Conservation (phyloP, 2,797 vertebrate genomes). For the Pseudopleuronectes americanus region DNA sequence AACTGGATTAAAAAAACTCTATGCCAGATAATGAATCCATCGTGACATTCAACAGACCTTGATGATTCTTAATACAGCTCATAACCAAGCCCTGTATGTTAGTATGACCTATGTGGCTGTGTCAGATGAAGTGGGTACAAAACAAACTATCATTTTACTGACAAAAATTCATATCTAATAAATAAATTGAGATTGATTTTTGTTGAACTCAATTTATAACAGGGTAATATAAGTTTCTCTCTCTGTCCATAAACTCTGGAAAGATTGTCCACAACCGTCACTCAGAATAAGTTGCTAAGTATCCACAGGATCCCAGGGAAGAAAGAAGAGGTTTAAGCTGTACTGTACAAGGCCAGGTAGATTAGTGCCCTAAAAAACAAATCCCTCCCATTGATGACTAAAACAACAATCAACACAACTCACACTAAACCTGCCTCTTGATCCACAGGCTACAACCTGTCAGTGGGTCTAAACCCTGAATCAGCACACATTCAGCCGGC, state of each 20-base stretch:
- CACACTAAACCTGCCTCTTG: constrained; percentile 35
- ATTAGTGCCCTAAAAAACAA: constrained; percentile 34
- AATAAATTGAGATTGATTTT: no score
- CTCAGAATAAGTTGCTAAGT: neutral
- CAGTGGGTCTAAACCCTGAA: constrained; percentile 65
- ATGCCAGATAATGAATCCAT: no score
- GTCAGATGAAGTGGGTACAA: no score
- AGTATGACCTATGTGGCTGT: no score
- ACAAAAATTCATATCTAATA: no score
- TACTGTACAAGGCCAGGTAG: constrained; percentile 3
- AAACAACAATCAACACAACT: constrained; percentile 36
- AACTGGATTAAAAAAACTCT: no score
- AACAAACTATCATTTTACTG: no score
- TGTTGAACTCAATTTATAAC: neutral
- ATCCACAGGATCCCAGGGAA: constrained; percentile 2
- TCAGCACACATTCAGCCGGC: constrained; percentile 66
- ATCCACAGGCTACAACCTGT: constrained; percentile 56
- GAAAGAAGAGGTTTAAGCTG: constrained; percentile 22
- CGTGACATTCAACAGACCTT: no score
- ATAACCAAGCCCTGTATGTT: no score
- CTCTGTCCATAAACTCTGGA: neutral
- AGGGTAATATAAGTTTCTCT: neutral
- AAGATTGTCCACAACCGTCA: constrained; percentile 5
- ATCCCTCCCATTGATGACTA: constrained; percentile 25
- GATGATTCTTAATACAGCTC: no score